A percentile compares a stretch with the other conserved stretches of the same genome.
Conservation (phyloP, 2,797 vertebrate species). For the Huso huso region DNA sequence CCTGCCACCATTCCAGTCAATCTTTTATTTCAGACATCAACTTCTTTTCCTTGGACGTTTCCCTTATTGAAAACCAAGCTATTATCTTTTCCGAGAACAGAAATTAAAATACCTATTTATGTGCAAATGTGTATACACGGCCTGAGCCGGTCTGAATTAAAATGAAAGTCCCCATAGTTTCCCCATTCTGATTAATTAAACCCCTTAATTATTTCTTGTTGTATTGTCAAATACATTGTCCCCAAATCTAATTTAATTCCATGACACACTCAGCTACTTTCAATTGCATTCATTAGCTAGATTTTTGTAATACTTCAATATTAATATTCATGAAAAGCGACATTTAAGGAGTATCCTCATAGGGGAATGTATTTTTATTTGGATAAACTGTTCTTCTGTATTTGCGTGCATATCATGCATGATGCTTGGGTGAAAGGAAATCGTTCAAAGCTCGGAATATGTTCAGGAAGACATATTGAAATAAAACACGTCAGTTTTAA, state of each 20-base stretch:
- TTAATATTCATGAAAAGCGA: neutral
- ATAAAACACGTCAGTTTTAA: too few relatives aligned
- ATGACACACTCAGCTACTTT: neutral
- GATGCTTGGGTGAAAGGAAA: too few relatives aligned
- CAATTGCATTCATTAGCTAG: neutral
- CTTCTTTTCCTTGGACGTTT: neutral
- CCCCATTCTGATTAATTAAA: neutral
- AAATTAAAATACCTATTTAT: conserved; percentile 1
- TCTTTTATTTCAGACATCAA: neutral
- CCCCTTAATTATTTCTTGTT: neutral
- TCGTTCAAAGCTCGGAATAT: too few relatives aligned
- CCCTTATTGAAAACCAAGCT: neutral
- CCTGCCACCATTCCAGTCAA: too few relatives aligned
- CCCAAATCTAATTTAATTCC: neutral
- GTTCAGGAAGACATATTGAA: too few relatives aligned
- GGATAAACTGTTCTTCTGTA: too few relatives aligned
- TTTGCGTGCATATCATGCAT: too few relatives aligned
- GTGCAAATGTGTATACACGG: neutral
- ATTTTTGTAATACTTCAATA: neutral
- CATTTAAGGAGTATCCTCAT: neutral
- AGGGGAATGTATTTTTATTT: neutral
- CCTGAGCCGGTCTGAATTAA: neutral
- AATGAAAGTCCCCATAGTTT: neutral
- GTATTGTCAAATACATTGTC: neutral
- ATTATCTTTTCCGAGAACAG: neutral